Evolutionary conservation across 1,140 invertebrate species (phyloP).

Genomic region (Zaprionus ghesquierei): DNA sequence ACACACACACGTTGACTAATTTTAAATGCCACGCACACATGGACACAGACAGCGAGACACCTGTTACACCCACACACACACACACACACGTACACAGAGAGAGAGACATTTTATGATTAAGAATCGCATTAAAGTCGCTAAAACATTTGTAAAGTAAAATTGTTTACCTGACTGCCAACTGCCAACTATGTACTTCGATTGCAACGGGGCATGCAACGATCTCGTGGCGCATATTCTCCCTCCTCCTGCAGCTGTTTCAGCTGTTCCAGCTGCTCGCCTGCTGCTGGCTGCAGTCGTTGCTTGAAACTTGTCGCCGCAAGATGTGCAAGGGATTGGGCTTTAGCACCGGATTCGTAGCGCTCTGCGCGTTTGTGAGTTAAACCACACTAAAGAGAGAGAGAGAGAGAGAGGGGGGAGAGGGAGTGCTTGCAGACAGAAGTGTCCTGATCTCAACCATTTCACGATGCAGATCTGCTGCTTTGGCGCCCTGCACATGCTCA

Average conservation of each 20-base stretch:
- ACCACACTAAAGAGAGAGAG: no score
- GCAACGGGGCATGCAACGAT: conserved; percentile 11
- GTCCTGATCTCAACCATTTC: not conserved
- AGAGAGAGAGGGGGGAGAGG: no score
- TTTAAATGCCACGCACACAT: conserved; percentile 36
- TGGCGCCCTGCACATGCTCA: conserved; percentile 48
- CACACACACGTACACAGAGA: conserved; percentile 11
- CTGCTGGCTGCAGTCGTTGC: conserved; percentile 11
- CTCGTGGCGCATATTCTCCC: not conserved
- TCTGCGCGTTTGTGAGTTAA: conserved; percentile 53
- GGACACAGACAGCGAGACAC: not conserved
- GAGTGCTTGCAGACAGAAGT: no score
- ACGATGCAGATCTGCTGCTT: conserved; percentile 47
- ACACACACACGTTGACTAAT: conserved; percentile 59
- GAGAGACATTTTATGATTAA: conserved; percentile 59
- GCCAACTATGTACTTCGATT: conserved; percentile 35
- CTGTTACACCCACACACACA: conserved; percentile 5
- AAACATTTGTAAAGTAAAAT: conserved; percentile 74
- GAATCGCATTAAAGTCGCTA: conserved; percentile 70
- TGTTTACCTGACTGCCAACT: conserved; percentile 55
- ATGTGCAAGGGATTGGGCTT: conserved; percentile 50
- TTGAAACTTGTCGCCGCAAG: conserved; percentile 15
- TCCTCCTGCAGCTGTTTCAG: conserved; percentile 7
- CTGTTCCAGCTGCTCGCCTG: not conserved
- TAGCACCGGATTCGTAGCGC: conserved; percentile 32